Conservation (phyloP, 92 coral and sea anemone species). For the Porites evermanni region DNA sequence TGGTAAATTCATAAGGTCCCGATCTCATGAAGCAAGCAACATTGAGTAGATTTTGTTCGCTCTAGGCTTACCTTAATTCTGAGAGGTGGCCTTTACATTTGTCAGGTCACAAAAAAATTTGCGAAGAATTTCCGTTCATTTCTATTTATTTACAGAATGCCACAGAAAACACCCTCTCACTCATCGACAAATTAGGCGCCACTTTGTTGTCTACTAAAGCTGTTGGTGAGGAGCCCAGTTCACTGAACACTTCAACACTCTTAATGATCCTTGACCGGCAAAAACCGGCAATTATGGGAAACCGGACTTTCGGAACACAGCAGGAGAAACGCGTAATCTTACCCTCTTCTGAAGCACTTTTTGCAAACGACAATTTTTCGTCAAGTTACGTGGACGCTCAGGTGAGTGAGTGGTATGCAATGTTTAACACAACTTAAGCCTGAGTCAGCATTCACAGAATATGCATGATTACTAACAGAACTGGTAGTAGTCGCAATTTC, state of each 20-base stretch:
- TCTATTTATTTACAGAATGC: background rate
- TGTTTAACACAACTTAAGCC: no score
- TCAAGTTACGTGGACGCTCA: slow-evolving; percentile 73
- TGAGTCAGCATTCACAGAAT: no score
- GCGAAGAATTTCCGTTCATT: background rate
- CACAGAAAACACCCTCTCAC: slow-evolving; percentile 58
- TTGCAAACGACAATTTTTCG: slow-evolving; percentile 35
- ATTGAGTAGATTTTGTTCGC: no score
- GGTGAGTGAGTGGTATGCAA: slow-evolving; percentile 43
- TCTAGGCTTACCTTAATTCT: no score
- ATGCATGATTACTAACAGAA: no score
- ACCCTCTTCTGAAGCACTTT: slow-evolving; percentile 64
- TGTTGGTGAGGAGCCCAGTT: slow-evolving; percentile 77
- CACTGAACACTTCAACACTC: slow-evolving; percentile 54
- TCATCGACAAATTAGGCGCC: slow-evolving; percentile 70
- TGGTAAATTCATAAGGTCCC: no score
- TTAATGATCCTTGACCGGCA: slow-evolving; percentile 77
- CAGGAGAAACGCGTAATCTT: slow-evolving; percentile 61
- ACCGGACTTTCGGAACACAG: slow-evolving; percentile 59
- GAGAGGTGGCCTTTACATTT: no score
- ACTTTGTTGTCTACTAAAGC: slow-evolving; percentile 73
- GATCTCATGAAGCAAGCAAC: no score
- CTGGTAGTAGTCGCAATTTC: no score
- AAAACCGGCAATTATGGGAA: slow-evolving; percentile 69
- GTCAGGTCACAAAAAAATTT: background rate